Percentiles rank a stretch among this genome's conserved stretches.
These are phyloP conservation scores for Drosophila kanapiae DNA, from an alignment of 1,140 invertebrate species.

Conservation along the genomic window DNA sequence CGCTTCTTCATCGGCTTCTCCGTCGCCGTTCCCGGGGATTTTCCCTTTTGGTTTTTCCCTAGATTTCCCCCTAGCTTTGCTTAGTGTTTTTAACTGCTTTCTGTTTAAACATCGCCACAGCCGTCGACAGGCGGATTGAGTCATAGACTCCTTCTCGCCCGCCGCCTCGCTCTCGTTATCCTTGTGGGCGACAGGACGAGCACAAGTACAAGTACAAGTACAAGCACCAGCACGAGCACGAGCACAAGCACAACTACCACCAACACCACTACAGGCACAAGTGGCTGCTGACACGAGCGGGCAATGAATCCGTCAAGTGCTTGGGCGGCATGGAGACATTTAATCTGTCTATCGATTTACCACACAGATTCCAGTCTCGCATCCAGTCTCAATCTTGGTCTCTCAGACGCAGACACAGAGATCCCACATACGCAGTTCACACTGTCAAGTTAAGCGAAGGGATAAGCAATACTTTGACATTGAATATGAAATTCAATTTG, in stretches of 20 bases:
- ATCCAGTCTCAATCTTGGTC: neutral
- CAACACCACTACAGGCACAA: conserved; percentile 24
- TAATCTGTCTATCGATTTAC: conserved; percentile 50
- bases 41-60: neutral
- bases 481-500: neutral
- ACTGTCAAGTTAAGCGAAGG: neutral
- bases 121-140: conserved; percentile 52
- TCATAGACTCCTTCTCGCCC: conserved; percentile 24
- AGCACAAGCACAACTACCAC: conserved; percentile 10
- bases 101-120: conserved; percentile 58
- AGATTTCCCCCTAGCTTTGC: conserved; percentile 21
- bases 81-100: conserved; percentile 65
- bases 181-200: conserved; percentile 23
- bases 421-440: neutral
- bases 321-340: conserved; percentile 46
- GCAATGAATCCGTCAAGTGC: conserved; percentile 51
- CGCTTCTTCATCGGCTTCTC: conserved; percentile 28
- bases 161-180: neutral
- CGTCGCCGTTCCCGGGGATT: neutral
- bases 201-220: conserved; percentile 18
- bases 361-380: conserved; percentile 24
- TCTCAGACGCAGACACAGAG: neutral
- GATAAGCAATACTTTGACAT: neutral
- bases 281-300: conserved; percentile 39
- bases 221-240: conserved; percentile 7